Base-by-base conservation (phyloP, 1,140 invertebrate species). In the Hylyphantes graminicola region DNA sequence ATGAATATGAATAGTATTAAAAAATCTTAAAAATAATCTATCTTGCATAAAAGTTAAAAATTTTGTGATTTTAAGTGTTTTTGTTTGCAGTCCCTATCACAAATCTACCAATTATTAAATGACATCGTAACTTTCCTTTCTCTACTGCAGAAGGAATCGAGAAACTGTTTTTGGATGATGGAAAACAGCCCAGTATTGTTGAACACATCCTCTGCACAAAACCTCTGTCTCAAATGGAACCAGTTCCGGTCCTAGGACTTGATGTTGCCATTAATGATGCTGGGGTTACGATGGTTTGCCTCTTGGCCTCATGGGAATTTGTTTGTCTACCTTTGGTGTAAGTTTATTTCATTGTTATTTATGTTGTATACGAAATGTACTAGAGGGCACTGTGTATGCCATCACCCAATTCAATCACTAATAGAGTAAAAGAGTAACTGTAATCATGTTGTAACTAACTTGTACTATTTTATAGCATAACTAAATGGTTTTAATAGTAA, bases 181-280 rank as follows among this genome's bases (percentile, higher is more conserved):
- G 64, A 6, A 86, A 87, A 5, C 84, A 87, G 13, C 57, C 86
- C 15, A 79, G 86, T 19, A 87, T 90, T 57, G 89, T 91, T 17
- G 90, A 91, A 86, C 89, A 91, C 86, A 83, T 91, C 7, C 86
- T 91, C 55, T 91, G 90, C 83, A 91, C 90, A 10, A 90, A 90
- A 84, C 89, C 90, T 9, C 84, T 90, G 13, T 67, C 87, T 59
- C 89, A 89, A 85, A 89, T 89, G 81, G 86, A 88, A 21, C 57
- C 87, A 19, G 87, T 88, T 19, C 89, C 90, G 61, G 87, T 90
- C 2, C 76, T 89, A 51, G 90, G 90, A 35, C 72, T 90, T 35
- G 87, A 87, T 53, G 76, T 89, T 12, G 86, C 88, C 15, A 17
- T 74, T 21, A 15, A 87, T 82, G 67, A 88, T 89, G 61, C 86